Evolutionary conservation across 2,888 invertebrate species (phyloP).

Genomic region (Lepidocyrtinus sp.): DNA sequence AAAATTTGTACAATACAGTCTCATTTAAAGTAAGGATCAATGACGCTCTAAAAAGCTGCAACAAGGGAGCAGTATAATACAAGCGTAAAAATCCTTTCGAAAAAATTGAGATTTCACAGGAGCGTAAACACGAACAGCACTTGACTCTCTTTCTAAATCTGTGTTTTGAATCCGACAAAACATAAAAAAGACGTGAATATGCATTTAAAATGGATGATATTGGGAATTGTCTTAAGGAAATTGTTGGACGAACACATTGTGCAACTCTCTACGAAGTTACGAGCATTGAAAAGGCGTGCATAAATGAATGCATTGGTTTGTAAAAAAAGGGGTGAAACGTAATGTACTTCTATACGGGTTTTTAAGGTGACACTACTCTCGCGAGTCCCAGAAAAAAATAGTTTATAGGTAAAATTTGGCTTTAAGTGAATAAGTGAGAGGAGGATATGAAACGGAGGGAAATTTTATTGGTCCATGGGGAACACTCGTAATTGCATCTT

Average conservation of each 20-base stretch:
- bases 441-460: constrained; percentile 46
- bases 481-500: constrained; percentile 65
- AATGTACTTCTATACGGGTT: neutral
- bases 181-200: constrained; percentile 1
- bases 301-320: constrained; percentile 27
- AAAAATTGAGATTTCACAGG: constrained; percentile 13
- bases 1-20: constrained; percentile 12
- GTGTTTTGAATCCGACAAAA: neutral
- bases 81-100: constrained; percentile 39
- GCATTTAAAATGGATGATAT: too few relatives aligned
- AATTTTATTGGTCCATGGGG: constrained; percentile 69
- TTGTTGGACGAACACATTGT: neutral
- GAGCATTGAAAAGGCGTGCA: constrained; percentile 48
- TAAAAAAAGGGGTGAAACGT: constrained; percentile 41
- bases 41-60: constrained; percentile 31
- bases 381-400: neutral
- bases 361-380: neutral
- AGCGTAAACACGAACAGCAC: neutral
- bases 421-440: constrained; percentile 39
- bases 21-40: too few relatives aligned
- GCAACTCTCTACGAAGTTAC: neutral
- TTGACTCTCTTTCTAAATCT: neutral
- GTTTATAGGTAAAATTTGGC: neutral
- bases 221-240: neutral
- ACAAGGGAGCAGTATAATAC: constrained; percentile 50